Base-by-base conservation (phyloP, 2,113 vertebrate species). In the Melanerpes aurifrons region DNA sequence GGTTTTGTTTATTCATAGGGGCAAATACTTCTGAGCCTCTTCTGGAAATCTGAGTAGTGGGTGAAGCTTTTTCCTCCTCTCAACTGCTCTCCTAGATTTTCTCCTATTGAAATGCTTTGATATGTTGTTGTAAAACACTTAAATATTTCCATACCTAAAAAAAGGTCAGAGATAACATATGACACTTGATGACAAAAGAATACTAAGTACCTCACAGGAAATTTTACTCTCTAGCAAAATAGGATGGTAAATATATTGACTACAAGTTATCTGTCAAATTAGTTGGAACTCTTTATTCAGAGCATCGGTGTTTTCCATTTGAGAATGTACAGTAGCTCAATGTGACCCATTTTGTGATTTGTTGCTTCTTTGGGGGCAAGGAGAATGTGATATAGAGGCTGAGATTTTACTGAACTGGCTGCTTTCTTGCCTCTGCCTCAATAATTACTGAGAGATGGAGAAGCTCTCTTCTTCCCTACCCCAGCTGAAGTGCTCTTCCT, bases 71-170 rank as follows among this genome's bases (percentile, higher is more conserved):
- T 92, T 90, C 68, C 45, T 93, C 87, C 63, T 93, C 92, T 93
- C 25, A 1, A 93, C 86, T 82, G 15, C 95, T 95, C 88, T 57
- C 72, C 59, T 70, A 75, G 95, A 89, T 94, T 82, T 90, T 95
- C 78, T 97, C 86, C 89, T 90, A 86, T 94, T 97, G 95, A 94
- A 88, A 92, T 69, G 67, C 93, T 11, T 43, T 92, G 87, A 96
- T 93, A 84, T 94, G 90, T 91, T 95, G 93, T 93, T 96, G 83
- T 95, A 86, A 95, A 97, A 95, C 91, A 90, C 94, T 97, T 96
- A 95, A 95, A 96, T 96, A 96, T 96, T 95, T 95, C 94, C 94
- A 93, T 94, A 93, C 94, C 91, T 94, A 95, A 94, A 95, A 89
- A 88, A 94, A 95, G 96, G 93, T 97, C 96, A 96, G 89, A 87